Base-by-base conservation (phyloP, 2,888 invertebrate species). In the Carpatolechia fugitivella region DNA sequence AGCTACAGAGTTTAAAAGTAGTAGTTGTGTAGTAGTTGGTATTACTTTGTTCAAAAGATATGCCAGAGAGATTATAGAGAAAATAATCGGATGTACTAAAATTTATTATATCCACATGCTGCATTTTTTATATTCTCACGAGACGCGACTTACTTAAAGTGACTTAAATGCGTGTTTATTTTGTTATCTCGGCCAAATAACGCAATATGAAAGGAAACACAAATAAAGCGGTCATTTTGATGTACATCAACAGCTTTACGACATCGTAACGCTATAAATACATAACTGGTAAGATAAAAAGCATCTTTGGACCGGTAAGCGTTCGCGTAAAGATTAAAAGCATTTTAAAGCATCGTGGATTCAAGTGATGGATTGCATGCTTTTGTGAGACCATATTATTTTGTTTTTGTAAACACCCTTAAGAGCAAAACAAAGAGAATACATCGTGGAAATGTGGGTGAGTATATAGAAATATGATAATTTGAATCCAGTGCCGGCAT, bases 251-350 rank as follows among this genome's bases (percentile, higher is more conserved):
- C 56, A 55, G 61, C 8, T 70, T 69, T 66, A 70, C 52, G 65
- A 56, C 60, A 54, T 63, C 63, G 58, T 74, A 65, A 70, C 68
- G 59, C 66, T 70, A 71, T 61, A 61, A 63, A 63, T 62, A 61
- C 61, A 62, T 61, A 61, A 56, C 54, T 56, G 53, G 59, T 49
- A 54, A 56, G 55, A 55, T 55, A 52, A 55, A 55, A 51, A 49
- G 14, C 41, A 36, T 36, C 35, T 44, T 44, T 33, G 44, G 52
- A 33, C 38, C 44, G 56, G 24, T 54, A 46, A 51, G 29, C 29
- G 29, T 44, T 20, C 29, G 29, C 13, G 11, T 14, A 38, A 13
- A 44, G 44, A 44, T 29, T 44, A 44, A 44, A 44, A 44, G 41
- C 41, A 20, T 24, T 13, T n/a, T n/a, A n/a, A n/a, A n/a, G 24